A percentile compares a stretch with the other conserved stretches of the same genome.
Evolutionary conservation across 2,113 vertebrate species (phyloP).

Genomic region (Zootoca vivipara): DNA sequence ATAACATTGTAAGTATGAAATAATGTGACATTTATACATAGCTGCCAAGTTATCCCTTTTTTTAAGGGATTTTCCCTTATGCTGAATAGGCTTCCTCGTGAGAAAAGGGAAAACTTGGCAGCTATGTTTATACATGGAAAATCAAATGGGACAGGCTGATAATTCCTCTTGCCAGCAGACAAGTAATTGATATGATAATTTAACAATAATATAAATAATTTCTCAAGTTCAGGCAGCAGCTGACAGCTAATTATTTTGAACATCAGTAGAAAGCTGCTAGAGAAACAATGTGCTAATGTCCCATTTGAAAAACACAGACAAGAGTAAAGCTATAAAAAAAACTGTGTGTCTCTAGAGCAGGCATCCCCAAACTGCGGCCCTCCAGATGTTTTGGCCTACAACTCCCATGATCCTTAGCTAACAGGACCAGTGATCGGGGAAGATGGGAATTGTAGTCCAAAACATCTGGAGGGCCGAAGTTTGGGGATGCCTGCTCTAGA

Average conservation of each 20-base stretch:
- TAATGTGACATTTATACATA: neutral
- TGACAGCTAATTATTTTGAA: neutral
- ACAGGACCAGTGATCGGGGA: too few species aligned
- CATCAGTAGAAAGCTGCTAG: neutral
- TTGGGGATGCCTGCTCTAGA: too few species aligned
- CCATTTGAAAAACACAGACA: neutral
- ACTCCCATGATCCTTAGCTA: too few species aligned
- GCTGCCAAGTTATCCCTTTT: too few species aligned
- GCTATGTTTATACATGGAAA: neutral
- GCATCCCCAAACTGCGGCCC: too few species aligned
- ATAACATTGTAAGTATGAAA: neutral
- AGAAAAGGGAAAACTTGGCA: too few species aligned
- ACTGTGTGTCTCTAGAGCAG: neutral
- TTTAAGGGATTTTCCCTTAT: too few species aligned
- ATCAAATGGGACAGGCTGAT: neutral
- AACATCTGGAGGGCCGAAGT: too few species aligned
- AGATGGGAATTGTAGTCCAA: too few species aligned
- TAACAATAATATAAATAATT: neutral
- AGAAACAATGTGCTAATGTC: neutral
- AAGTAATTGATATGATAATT: neutral
- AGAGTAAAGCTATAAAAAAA: neutral
- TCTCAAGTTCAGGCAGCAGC: too few species aligned
- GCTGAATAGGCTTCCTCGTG: too few species aligned
- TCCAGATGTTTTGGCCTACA: too few species aligned
- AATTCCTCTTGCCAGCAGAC: neutral